Percentiles rank a stretch among this genome's conserved stretches.
Evolutionary conservation across 1,140 invertebrate genomes (phyloP).

Genomic region (Cydia splendana): DNA sequence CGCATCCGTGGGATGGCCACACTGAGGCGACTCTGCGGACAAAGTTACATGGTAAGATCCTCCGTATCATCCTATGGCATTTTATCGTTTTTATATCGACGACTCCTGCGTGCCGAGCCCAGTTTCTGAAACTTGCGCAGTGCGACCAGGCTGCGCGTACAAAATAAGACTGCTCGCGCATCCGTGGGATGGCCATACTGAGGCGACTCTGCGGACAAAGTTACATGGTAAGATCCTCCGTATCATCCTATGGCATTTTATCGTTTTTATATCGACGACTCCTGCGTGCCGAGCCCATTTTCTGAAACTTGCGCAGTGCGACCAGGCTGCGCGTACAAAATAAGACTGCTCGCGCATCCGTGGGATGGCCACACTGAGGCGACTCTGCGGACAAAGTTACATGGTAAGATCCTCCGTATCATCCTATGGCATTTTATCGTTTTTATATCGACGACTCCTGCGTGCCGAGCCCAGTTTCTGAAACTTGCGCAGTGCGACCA

Average conservation of each 20-base stretch:
- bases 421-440: too few relatives aligned
- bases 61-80: neutral
- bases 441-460: neutral
- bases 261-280: too few relatives aligned
- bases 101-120: constrained; percentile 9
- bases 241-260: too few relatives aligned
- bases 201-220: constrained; percentile 50
- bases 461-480: constrained; percentile 52
- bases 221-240: constrained; percentile 55
- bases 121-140: constrained; percentile 62
- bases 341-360: constrained; percentile 63
- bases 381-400: constrained; percentile 51
- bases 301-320: constrained; percentile 64
- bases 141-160: constrained; percentile 70
- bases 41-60: constrained; percentile 57
- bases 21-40: constrained; percentile 52
- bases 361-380: constrained; percentile 66
- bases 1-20: constrained; percentile 69
- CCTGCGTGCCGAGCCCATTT: too few relatives aligned
- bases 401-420: constrained; percentile 49
- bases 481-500: constrained; percentile 64
- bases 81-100: too few relatives aligned
- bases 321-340: constrained; percentile 67
- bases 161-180: constrained; percentile 59
- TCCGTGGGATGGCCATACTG: constrained; percentile 67